These are phyloP conservation scores for Caenorhabditis wallacei DNA, from an alignment of 2,888 invertebrate genomes.

Conservation along the genomic window DNA sequence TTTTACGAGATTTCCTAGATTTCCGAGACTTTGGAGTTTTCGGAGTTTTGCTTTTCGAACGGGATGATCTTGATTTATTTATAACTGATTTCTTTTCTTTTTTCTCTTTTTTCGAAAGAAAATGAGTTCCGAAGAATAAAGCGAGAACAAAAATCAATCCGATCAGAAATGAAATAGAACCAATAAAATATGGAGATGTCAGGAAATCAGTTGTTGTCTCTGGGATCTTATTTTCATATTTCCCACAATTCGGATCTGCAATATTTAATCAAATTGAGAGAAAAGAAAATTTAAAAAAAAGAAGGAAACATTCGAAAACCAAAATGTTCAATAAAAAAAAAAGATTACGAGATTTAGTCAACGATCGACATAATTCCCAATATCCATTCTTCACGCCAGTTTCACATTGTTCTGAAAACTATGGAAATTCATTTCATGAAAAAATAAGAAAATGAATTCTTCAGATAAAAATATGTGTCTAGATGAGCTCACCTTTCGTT, in stretches of 20 bases:
- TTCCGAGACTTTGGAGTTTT: no score
- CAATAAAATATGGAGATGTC: slow-evolving; percentile 18
- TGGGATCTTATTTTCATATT: neutral
- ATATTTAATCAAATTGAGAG: neutral
- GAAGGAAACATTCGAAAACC: no score
- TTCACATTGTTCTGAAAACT: slow-evolving; percentile 5
- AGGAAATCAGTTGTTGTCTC: neutral
- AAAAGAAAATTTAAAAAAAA: neutral
- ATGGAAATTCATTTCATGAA: no score
- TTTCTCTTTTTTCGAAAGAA: neutral
- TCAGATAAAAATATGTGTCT: no score
- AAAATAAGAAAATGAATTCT: no score
- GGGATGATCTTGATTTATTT: neutral
- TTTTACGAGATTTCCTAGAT: no score
- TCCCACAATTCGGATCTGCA: neutral
- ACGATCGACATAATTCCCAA: neutral
- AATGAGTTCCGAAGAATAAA: neutral
- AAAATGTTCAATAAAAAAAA: no score
- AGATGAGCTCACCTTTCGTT: neutral
- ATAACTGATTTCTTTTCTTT: neutral
- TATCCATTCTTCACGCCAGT: neutral
- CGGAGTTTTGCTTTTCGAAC: neutral
- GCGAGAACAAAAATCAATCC: neutral
- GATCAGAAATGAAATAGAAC: neutral
- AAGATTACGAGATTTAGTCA: neutral